Evolutionary conservation across 2,888 invertebrate genomes (phyloP).

Genomic region (Hyles lineata): DNA sequence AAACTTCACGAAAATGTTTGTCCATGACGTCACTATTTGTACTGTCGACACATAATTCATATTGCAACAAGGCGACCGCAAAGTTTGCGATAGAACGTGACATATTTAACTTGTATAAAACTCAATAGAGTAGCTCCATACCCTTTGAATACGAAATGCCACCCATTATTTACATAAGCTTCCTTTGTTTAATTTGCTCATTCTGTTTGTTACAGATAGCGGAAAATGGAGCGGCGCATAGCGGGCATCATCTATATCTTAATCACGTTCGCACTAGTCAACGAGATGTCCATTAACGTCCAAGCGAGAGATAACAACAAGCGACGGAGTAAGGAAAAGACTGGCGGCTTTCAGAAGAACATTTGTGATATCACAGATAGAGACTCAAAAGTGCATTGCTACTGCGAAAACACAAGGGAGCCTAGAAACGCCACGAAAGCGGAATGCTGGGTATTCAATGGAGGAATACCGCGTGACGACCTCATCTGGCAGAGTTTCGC

Average conservation of each 20-base stretch:
- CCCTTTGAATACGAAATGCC: constrained; percentile 26
- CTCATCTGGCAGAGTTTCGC: constrained; percentile 90
- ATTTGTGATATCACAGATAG: constrained; percentile 84
- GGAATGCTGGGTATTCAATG: constrained; percentile 91
- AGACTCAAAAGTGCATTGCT: constrained; percentile 87
- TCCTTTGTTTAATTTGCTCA: constrained; percentile 23
- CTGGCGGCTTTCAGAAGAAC: constrained; percentile 80
- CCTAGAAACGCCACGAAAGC: constrained; percentile 87
- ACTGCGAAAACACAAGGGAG: constrained; percentile 86
- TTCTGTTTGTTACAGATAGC: constrained; percentile 77
- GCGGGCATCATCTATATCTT: constrained; percentile 74
- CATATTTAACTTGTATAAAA: constrained; percentile 27
- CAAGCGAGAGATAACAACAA: constrained; percentile 78
- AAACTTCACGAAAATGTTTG: not conserved
- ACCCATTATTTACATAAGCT: constrained; percentile 11
- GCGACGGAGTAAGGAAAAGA: constrained; percentile 76
- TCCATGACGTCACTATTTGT: constrained; percentile 7
- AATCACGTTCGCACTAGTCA: constrained; percentile 75
- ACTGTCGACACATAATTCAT: constrained; percentile 20
- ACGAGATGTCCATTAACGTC: constrained; percentile 79
- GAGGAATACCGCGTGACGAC: constrained; percentile 87
- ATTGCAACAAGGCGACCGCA: constrained; percentile 25
- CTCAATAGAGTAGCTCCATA: constrained; percentile 23
- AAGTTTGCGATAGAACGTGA: constrained; percentile 19
- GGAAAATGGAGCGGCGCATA: constrained; percentile 73